These are phyloP conservation scores for Scaptomyza graminum DNA, from an alignment of 1,140 invertebrate genomes.

Conservation along the genomic window DNA sequence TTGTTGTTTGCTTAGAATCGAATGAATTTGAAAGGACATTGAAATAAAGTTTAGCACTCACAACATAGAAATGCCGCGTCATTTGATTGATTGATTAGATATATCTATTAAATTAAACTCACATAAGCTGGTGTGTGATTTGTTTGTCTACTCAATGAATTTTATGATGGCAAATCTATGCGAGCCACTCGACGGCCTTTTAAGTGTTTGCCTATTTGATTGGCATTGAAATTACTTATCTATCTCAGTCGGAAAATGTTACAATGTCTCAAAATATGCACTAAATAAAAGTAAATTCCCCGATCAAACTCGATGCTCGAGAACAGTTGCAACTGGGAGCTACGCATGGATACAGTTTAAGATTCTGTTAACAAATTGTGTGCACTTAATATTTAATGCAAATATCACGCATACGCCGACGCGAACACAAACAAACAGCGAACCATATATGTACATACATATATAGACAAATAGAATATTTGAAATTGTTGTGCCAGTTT, in stretches of 20 bases:
- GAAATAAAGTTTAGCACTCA: conserved; percentile 69
- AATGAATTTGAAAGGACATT: conserved; percentile 63
- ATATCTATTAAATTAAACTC: conserved; percentile 45
- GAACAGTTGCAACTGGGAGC: conserved; percentile 55
- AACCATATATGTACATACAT: neutral
- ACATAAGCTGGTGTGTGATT: conserved; percentile 13
- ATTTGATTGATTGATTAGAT: conserved; percentile 72
- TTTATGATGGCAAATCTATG: conserved; percentile 37
- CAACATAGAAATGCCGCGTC: conserved; percentile 49
- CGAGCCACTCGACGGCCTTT: conserved; percentile 19
- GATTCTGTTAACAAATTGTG: neutral
- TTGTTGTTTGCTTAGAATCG: conserved; percentile 19
- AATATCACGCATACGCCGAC: conserved; percentile 73
- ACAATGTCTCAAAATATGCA: conserved; percentile 63
- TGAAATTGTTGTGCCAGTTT: conserved; percentile 44
- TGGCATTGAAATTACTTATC: conserved; percentile 59
- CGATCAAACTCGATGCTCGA: conserved; percentile 24
- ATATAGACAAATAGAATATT: conserved; percentile 3
- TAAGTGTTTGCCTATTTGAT: conserved; percentile 10
- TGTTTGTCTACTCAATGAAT: conserved; percentile 56
- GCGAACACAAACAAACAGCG: conserved; percentile 29
- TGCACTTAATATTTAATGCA: conserved; percentile 27
- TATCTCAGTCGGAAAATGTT: conserved; percentile 48
- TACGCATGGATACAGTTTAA: conserved; percentile 26
- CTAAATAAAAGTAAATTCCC: conserved; percentile 11